Evolutionary conservation across 2,888 invertebrate genomes (phyloP), one percentile per base, ranked within the genome.

Genomic region (Dryocosmus kuriphilus): DNA sequence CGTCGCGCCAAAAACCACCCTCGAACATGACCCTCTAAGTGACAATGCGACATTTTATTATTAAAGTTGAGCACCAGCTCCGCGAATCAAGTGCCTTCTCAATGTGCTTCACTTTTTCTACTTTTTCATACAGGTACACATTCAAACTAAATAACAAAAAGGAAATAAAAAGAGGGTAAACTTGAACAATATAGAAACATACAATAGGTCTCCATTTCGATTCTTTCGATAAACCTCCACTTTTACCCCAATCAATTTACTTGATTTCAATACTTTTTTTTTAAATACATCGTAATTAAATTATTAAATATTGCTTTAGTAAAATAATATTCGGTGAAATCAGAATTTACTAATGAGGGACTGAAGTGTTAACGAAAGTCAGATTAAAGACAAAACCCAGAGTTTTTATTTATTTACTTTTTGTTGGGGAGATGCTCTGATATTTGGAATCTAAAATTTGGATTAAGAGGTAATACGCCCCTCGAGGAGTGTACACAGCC

Each of bases 31-130:
- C 84, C 86, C 87, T 83, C 83, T 78, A 80, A 83, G 80, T 86
- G 84, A 86, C 88, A 89, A 89, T 86, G 86, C 85, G 85, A 86
- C 86, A 85, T 88, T 89, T 88, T 86, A 88, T 89, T 88, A 88
- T 87, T 87, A 88, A 88, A 86, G 85, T 85, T 85, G 82, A 86
- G 83, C 83, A 84, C 84, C 85, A 84, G 85, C 83, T 83, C 84
- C 82, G 81, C 81, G 85, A 78, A 83, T 81, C 83, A 80, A 81
- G 80, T 82, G 79, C 73, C 78, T 74, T 74, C 74, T 74, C 74
- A 60, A 71, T 71, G 71, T 51, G 46, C 46, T 67, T 30, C 24
- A 35, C 57, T 74, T 74, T 74, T 55, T 74, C 24, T 55, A 30
- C 22, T 24, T 74, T 24, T 16, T 3, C 19, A 9, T n/a, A 74